Evolutionary conservation across 2,113 vertebrate species (phyloP).

Genomic region (Varanus salvator): DNA sequence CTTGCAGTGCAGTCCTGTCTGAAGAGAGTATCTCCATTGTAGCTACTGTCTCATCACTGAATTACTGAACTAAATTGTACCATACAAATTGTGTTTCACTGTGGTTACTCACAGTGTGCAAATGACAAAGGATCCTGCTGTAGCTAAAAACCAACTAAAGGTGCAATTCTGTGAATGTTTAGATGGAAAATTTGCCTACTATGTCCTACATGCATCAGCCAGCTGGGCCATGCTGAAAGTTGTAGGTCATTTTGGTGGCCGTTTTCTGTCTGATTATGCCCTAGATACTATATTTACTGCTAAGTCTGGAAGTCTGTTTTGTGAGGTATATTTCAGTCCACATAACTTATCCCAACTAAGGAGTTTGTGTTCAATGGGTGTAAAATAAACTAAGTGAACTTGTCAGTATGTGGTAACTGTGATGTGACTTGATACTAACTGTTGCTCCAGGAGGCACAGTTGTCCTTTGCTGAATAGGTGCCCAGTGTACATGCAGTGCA

Average conservation of each 20-base stretch:
- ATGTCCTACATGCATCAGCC: too few species aligned
- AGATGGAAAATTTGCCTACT: too few species aligned
- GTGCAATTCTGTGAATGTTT: too few species aligned
- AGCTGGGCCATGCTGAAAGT: too few species aligned
- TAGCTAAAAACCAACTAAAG: not conserved
- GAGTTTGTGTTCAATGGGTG: conserved; percentile 18
- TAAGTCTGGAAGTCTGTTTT: not conserved
- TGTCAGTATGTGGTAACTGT: conserved; percentile 12
- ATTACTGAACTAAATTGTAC: not conserved
- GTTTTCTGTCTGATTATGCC: too few species aligned
- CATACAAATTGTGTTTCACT: not conserved
- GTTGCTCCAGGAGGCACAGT: conserved; percentile 12
- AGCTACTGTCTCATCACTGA: not conserved
- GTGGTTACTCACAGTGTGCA: not conserved
- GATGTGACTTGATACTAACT: conserved; percentile 5
- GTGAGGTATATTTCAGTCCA: not conserved
- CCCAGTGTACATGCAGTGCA: not conserved
- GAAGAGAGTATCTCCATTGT: not conserved
- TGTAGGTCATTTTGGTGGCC: too few species aligned
- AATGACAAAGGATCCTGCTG: not conserved
- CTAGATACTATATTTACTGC: not conserved
- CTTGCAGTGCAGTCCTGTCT: not conserved
- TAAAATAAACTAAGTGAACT: conserved; percentile 30
- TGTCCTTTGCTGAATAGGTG: not conserved
- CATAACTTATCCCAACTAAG: conserved; percentile 5